Evolutionary conservation across 2,888 invertebrate genomes (phyloP).

Genomic region (Gryllus longicercus): DNA sequence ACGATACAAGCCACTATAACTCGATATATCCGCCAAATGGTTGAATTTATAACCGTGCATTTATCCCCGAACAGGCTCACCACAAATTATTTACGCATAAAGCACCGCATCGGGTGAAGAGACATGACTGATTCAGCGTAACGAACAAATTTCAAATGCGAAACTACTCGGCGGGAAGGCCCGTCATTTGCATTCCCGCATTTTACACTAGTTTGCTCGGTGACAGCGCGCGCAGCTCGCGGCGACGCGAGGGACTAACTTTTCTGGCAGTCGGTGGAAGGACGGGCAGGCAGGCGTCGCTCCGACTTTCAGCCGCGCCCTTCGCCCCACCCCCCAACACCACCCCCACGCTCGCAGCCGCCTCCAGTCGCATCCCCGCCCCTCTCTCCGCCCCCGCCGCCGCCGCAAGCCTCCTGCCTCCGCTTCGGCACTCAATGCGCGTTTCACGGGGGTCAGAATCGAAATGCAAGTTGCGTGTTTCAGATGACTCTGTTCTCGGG

Average conservation of each 20-base stretch:
- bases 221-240: background rate
- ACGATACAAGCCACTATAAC: too few relatives aligned
- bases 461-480: slow-evolving; percentile 10
- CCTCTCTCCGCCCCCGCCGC: slow-evolving; percentile 18
- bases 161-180: background rate
- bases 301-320: background rate
- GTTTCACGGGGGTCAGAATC: background rate
- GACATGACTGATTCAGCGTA: too few relatives aligned
- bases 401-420: background rate
- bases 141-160: too few relatives aligned
- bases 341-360: background rate
- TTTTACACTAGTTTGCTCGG: slow-evolving; percentile 26
- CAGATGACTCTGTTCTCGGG: slow-evolving; percentile 2
- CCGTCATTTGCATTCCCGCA: slow-evolving; percentile 25
- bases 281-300: background rate
- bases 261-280: background rate
- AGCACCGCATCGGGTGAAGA: too few relatives aligned
- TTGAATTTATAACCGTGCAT: too few relatives aligned
- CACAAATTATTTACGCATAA: too few relatives aligned
- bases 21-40: too few relatives aligned
- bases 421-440: background rate
- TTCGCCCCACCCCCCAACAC: background rate
- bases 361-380: slow-evolving; percentile 4
- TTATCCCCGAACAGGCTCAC: too few relatives aligned
- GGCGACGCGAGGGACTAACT: slow-evolving; percentile 19